Conservation (phyloP, 1,140 invertebrate species). For the Temnothorax nylanderi region DNA sequence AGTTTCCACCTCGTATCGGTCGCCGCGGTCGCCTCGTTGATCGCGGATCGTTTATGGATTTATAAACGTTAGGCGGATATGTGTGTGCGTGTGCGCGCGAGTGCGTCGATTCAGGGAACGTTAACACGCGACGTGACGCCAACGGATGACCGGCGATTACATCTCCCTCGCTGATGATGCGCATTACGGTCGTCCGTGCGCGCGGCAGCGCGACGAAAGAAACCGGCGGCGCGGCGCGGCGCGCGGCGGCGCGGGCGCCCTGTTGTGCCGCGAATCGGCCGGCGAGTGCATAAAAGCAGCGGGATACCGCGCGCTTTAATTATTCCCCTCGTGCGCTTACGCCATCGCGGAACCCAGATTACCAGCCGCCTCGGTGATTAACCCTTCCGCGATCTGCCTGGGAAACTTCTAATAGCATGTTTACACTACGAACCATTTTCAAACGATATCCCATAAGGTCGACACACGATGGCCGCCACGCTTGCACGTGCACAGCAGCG, state of each 20-base stretch:
- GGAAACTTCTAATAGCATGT: slow-evolving; percentile 38
- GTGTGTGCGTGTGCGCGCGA: not conserved
- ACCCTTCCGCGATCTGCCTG: slow-evolving; percentile 32
- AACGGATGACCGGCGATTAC: slow-evolving; percentile 46
- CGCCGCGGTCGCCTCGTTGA: slow-evolving; percentile 1
- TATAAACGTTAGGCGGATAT: slow-evolving; percentile 33
- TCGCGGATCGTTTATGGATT: slow-evolving; percentile 41
- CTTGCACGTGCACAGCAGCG: no score
- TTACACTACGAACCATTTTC: slow-evolving; percentile 22
- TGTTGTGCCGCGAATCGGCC: slow-evolving; percentile 51
- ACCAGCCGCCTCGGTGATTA: slow-evolving; percentile 36
- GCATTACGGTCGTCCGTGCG: slow-evolving; percentile 24
- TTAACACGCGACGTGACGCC: slow-evolving; percentile 40
- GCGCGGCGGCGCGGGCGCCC: slow-evolving; percentile 8
- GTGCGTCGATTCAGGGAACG: slow-evolving; percentile 26
- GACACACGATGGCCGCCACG: not conserved
- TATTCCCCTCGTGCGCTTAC: slow-evolving; percentile 43
- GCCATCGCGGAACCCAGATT: slow-evolving; percentile 36
- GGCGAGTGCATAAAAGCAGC: slow-evolving; percentile 55
- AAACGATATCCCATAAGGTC: not conserved
- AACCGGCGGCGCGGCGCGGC: not conserved
- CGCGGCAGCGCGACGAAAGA: slow-evolving; percentile 51
- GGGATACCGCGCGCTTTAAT: slow-evolving; percentile 57
- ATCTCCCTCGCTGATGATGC: slow-evolving; percentile 40
- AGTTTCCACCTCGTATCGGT: slow-evolving; percentile 18